A percentile compares a stretch with the other conserved stretches of the same genome.
Evolutionary conservation across 2,797 vertebrate species (phyloP).

Genomic region (Poeciliopsis infans): DNA sequence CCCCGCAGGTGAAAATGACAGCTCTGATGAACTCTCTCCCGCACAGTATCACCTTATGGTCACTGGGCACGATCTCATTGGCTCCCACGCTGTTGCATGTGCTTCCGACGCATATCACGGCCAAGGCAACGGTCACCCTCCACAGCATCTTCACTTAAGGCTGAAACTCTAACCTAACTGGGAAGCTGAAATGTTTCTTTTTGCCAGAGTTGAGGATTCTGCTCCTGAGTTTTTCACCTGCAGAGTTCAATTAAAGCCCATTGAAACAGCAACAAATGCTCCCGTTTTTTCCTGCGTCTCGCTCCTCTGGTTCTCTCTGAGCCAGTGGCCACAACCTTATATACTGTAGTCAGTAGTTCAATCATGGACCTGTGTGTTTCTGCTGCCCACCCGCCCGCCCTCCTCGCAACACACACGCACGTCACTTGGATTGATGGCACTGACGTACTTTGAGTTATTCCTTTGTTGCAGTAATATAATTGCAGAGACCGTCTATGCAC

Average conservation of each 20-base stretch:
- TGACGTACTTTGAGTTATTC: conserved; percentile 64
- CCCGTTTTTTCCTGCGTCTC: conserved; percentile 6
- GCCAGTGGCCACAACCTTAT: conserved; percentile 51
- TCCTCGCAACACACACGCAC: conserved; percentile 18
- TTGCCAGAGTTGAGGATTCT: background rate
- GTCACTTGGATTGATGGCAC: conserved; percentile 57
- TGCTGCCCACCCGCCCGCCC: conserved; percentile 16
- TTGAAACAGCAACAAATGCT: conserved; percentile 16
- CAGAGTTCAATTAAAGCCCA: conserved; percentile 13
- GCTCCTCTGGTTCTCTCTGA: conserved; percentile 37
- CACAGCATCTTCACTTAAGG: conserved; percentile 64
- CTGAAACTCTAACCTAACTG: conserved; percentile 4
- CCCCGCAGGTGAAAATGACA: conserved; percentile 90
- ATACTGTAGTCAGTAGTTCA: conserved; percentile 56
- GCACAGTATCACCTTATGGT: conserved; percentile 86
- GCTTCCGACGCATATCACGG: conserved; percentile 60
- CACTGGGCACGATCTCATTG: conserved; percentile 65
- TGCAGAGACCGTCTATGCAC: conserved; percentile 5
- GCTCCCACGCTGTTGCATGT: conserved; percentile 56
- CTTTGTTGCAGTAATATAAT: conserved; percentile 35
- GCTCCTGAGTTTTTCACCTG: conserved; percentile 3
- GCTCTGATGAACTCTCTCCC: conserved; percentile 91
- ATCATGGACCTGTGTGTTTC: conserved; percentile 36
- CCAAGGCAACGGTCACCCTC: conserved; percentile 53
- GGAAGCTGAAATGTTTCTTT: background rate